Percentiles rank a stretch among this genome's conserved stretches.
phyloP scores from a whole-genome alignment of 2,888 invertebrate genomes.

The Creontiades dilutus region DNA sequence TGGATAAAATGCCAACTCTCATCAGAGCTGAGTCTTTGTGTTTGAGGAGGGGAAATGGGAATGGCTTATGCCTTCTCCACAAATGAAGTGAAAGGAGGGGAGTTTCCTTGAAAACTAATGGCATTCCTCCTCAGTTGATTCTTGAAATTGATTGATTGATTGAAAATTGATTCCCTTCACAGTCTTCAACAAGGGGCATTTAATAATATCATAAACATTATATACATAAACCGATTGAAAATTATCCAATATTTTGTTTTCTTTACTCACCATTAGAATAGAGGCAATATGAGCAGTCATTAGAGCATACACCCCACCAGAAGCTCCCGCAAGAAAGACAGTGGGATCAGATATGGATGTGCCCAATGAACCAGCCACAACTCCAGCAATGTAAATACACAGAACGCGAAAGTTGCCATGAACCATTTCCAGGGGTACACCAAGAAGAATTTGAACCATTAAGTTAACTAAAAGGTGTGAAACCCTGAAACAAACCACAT shows the following conservation, averaged over 20 bases:
- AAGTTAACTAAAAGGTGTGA: constrained; percentile 95
- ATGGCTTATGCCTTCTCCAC: no score
- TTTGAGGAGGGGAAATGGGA: no score
- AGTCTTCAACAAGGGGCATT: no score
- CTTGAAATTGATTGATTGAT: no score
- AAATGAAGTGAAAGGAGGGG: no score
- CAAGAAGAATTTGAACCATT: constrained; percentile 93
- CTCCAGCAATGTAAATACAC: constrained; percentile 90
- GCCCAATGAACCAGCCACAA: constrained; percentile 90
- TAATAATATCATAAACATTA: no score
- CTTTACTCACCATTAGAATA: constrained; percentile 86
- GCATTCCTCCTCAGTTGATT: no score
- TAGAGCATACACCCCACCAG: constrained; percentile 96
- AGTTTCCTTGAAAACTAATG: no score
- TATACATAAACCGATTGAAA: no score
- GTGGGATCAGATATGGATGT: constrained; percentile 89
- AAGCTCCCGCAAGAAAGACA: constrained; percentile 93
- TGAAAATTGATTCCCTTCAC: no score
- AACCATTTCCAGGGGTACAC: constrained; percentile 96
- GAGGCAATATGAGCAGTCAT: constrained; percentile 96
- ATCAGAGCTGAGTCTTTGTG: no score
- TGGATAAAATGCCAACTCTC: no score
- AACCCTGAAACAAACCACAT: constrained; percentile 81
- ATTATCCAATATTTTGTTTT: neutral
- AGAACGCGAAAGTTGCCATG: constrained; percentile 96